Base-by-base conservation (phyloP, 2,113 vertebrate genomes). In the Neoarius graeffei region DNA sequence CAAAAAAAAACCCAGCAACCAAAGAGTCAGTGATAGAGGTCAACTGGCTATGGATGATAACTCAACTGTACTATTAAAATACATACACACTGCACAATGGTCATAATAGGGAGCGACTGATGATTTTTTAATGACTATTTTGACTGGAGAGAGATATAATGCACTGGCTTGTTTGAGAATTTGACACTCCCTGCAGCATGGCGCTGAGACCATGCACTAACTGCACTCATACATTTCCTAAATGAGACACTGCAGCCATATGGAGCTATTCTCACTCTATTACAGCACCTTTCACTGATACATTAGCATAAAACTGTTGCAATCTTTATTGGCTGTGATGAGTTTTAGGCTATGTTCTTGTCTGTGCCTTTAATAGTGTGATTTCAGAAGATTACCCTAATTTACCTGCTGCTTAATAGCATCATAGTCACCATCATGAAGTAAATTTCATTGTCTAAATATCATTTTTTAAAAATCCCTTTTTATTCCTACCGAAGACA, bases 201-300 rank as follows among this genome's bases (percentile, higher is more conserved):
- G 83, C 30, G 76, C 81, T 69, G 80, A 74, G 84, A 84, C 27
- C 23, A 66, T 4, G 67, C 81, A 67, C 30, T 66, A 85, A 69
- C 77, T 69, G 35, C 84, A 17, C 48, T 85, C 57, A 85, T 90
- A 79, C 64, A 87, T 87, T 89, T 87, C 15, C 27, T 73, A 87
- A 89, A 89, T 87, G 89, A 87, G 83, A 85, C 67, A 76, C 56
- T 81, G 64, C 57, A 82, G 81, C 81, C 80, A 87, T 85, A 85
- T 54, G 56, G 52, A 91, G 88, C 71, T 19, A 88, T 67, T 71
- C n/a, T 62, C 52, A 73, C 60, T 69, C 23, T 69, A 89, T 85
- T 50, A 90, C 66, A 66, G 7, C 54, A 20, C 81, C 25, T n/a
- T 66, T 71, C 23, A 79, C 15, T 10, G 48, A 42, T 30, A 74